Evolutionary conservation across 2,797 vertebrate species (phyloP), one percentile per base, ranked within the genome.

Genomic region (Hybognathus amarus): DNA sequence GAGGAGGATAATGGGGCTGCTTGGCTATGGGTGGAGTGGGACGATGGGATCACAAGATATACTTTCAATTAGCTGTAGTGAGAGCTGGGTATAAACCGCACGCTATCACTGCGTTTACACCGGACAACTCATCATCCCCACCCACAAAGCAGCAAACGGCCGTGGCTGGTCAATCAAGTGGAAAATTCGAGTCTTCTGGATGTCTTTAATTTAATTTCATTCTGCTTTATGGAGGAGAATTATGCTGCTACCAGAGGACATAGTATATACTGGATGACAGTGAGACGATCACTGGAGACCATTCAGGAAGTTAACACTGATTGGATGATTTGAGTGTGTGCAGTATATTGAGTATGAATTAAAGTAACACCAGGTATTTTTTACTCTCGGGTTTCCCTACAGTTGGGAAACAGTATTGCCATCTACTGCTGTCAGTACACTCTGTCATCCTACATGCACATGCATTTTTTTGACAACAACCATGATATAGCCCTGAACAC

Each of bases 11-110:
- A 86, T 63, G 22, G 82, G 67, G 27, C 7, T 59, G 70, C 22
- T 70, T 4, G 0, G 47, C 61, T 67, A 33, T 30, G 18, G 47
- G 42, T 8, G 68, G 73, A 40, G 50, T 66, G 59, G 80, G 59
- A 84, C 7, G n/a, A 15, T 47, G 38, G 42, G 64, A 87, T 50
- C 11, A 36, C 81, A 83, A 88, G 85, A 85, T 87, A 85, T 73
- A 77, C 82, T 88, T 88, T 89, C 85, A 89, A 90, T 90, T 90
- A 90, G 82, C 68, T n/a, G 18, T 59, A 12, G 67, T 42, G n/a
- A 59, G 24, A 50, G 12, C 54, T 40, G 24, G 15, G 42, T 45
- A 61, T 42, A 42, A 68, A 69, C 12, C 10, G 9, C 52, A 33
- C 15, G 6, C 52, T 18, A 69, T 45, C n/a, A 20, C 63, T 6